These are phyloP conservation scores for Platypus cylindrus DNA, from an alignment of 2,888 invertebrate species.

Conservation along the genomic window DNA sequence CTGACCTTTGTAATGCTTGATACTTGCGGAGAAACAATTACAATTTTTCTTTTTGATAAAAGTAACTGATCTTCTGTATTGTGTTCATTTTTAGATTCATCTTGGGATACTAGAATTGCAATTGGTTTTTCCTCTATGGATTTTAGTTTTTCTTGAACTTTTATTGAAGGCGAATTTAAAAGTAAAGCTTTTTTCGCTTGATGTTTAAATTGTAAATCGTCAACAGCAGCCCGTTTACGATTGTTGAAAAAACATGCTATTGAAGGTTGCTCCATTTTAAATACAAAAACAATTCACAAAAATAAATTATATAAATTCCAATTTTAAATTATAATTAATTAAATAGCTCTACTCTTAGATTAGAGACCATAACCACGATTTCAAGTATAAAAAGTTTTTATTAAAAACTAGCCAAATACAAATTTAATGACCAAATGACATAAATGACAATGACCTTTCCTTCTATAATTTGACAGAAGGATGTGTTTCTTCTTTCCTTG, in stretches of 20 bases:
- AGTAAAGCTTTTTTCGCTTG: constrained; percentile 40
- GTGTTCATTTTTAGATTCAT: constrained; percentile 13
- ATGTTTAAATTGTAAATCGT: constrained; percentile 43
- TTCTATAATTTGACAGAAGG: too few relatives aligned
- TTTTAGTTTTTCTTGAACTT: constrained; percentile 13
- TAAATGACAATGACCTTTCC: too few relatives aligned
- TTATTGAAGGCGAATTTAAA: constrained; percentile 24
- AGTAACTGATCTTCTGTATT: too few relatives aligned
- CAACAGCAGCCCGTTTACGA: constrained; percentile 60
- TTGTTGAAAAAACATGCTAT: constrained; percentile 63
- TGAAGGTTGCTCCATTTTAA: constrained; percentile 61
- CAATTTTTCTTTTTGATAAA: constrained; percentile 16
- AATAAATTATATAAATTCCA: not conserved
- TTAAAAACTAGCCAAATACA: too few relatives aligned
- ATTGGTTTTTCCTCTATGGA: constrained; percentile 7
- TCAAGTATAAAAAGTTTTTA: too few relatives aligned
- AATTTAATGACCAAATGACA: too few relatives aligned
- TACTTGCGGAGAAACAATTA: constrained; percentile 7
- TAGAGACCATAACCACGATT: too few relatives aligned
- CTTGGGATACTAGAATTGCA: constrained; percentile 16
- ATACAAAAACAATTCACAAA: constrained; percentile 7
- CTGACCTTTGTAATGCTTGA: constrained; percentile 5
- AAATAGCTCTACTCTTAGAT: too few relatives aligned
- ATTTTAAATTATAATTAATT: constrained; percentile 1
- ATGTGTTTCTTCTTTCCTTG: too few relatives aligned